Evolutionary conservation across 2,797 vertebrate species (phyloP).

Genomic region (Takifugu rubripes): DNA sequence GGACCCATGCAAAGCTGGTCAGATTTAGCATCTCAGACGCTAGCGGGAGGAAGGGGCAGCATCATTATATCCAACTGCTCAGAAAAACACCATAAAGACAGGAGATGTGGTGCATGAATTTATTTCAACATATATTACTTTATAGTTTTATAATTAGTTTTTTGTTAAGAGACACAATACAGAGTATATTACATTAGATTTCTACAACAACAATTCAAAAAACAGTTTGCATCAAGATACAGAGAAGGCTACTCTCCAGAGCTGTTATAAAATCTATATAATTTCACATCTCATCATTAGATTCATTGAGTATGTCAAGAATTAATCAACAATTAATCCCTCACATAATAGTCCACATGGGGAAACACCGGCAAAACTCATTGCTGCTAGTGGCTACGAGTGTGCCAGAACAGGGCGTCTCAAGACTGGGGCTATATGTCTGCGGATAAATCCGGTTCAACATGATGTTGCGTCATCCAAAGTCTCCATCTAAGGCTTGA

Average conservation of each 20-base stretch:
- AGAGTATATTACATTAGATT: constrained; percentile 61
- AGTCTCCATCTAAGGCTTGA: constrained; percentile 8
- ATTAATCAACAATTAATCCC: constrained; percentile 9
- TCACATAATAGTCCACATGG: constrained; percentile 44
- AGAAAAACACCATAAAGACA: constrained; percentile 41
- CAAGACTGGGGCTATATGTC: constrained; percentile 1
- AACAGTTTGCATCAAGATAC: constrained; percentile 40
- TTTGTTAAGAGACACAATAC: constrained; percentile 56
- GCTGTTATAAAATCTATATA: constrained; percentile 22
- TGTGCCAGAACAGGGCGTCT: constrained; percentile 8
- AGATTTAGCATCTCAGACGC: constrained; percentile 28
- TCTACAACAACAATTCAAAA: constrained; percentile 45
- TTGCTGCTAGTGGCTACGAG: constrained; percentile 19
- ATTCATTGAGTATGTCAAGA: background rate
- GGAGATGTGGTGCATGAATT: constrained; percentile 58
- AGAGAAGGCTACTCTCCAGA: constrained; percentile 44
- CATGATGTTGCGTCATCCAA: background rate
- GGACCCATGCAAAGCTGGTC: constrained; percentile 29
- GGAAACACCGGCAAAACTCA: constrained; percentile 17
- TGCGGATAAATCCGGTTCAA: background rate
- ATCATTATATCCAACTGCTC: constrained; percentile 9
- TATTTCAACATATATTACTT: constrained; percentile 70
- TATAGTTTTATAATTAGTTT: constrained; percentile 16
- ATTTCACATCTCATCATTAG: constrained; percentile 34
- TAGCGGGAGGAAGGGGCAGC: constrained; percentile 2